A percentile compares a stretch with the other conserved stretches of the same genome.
Evolutionary conservation across 2,888 invertebrate species (phyloP).

Genomic region (Drosophila differens): DNA sequence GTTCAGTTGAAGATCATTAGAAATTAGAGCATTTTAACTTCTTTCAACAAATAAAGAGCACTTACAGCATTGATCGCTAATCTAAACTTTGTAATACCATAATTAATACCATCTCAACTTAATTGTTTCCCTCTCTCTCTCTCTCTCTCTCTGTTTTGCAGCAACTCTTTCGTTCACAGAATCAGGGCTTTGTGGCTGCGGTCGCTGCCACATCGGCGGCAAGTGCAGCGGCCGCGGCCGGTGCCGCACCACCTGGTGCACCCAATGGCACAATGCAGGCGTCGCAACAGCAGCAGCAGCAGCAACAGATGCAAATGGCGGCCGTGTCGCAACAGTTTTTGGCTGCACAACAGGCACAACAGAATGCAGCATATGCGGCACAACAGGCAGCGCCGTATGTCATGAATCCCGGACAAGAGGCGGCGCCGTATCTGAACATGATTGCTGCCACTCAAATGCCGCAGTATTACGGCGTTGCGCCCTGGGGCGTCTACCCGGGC

Average conservation of each 20-base stretch:
- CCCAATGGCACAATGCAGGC: constrained; percentile 90
- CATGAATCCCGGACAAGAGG: constrained; percentile 92
- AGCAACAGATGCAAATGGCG: constrained; percentile 90
- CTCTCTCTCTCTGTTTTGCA: constrained; percentile 82
- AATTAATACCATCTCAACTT: background rate
- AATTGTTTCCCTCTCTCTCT: background rate
- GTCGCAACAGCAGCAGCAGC: constrained; percentile 76
- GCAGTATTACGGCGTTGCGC: constrained; percentile 94
- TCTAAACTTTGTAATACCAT: background rate
- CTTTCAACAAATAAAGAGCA: constrained; percentile 4
- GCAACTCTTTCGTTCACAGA: constrained; percentile 96
- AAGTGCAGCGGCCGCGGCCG: constrained; percentile 83
- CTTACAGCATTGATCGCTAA: constrained; percentile 12
- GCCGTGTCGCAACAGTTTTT: constrained; percentile 90
- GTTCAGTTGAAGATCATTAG: background rate
- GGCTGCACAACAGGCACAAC: constrained; percentile 92
- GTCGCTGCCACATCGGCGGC: constrained; percentile 86
- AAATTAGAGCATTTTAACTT: background rate
- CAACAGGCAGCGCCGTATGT: constrained; percentile 93
- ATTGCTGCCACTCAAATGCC: constrained; percentile 94
- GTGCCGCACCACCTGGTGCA: constrained; percentile 86
- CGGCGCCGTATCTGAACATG: constrained; percentile 92
- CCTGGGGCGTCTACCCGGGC: constrained; percentile 96
- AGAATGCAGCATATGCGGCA: constrained; percentile 87
- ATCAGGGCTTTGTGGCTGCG: constrained; percentile 88